Evolutionary conservation across 2,888 invertebrate species (phyloP), one percentile per base, ranked within the genome.

Genomic region (Mythimna vitellina): DNA sequence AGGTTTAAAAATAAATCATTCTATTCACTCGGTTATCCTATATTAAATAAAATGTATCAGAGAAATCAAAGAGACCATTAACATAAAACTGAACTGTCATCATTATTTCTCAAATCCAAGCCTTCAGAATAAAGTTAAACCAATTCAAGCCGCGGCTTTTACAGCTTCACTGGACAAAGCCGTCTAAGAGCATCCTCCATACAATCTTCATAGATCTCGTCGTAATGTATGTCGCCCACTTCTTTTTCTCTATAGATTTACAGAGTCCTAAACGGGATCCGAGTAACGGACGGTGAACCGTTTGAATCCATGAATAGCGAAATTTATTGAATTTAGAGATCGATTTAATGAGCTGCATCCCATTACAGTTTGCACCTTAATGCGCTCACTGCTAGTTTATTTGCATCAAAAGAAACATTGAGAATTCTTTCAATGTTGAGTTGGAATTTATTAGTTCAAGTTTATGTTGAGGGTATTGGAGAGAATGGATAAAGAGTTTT

Each of bases 301-400:
- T 81, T 83, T 69, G 81, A 73, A 81, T 81, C 62, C 70, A 81
- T 81, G 84, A 80, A 81, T 81, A 80, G 70, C 60, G 63, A 73
- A 76, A 83, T 80, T 76, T 80, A 83, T 83, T 73, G 77, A 79
- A 79, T 82, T 74, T 67, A 74, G 56, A 80, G 68, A 76, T 83
- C 68, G 58, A 42, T 68, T 65, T 81, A 83, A 83, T 83, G 76
- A 73, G 76, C 70, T 72, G 76, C 69, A 80, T 81, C 69, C 56
- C 35, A 78, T 82, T 68, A 64, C 51, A 72, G 46, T 53, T 64
- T 35, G 78, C 78, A 69, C 76, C 62, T 83, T 76, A 72, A 58
- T 54, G 56, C 51, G 60, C 60, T 61, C 56, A 32, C 60, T 60
- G 49, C 25, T 60, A 61, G 54, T 79, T 62, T 74, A 68, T 82